Evolutionary conservation across 2,797 vertebrate genomes (phyloP).

Genomic region (Falco novaeseelandiae): DNA sequence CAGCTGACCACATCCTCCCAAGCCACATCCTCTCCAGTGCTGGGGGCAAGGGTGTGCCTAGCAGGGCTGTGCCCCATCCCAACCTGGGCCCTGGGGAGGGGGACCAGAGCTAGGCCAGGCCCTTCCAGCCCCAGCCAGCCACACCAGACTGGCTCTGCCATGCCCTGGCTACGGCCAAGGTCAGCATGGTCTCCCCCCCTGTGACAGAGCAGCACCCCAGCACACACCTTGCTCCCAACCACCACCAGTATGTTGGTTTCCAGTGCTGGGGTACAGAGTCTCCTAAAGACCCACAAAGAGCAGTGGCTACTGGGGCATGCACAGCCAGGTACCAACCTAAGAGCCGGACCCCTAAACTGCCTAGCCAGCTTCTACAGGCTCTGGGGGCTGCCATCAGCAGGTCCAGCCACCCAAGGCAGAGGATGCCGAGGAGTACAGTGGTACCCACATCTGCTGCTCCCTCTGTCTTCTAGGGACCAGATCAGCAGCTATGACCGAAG

Average conservation of each 20-base stretch:
- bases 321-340: not conserved
- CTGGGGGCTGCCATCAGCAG: not conserved
- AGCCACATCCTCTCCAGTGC: not conserved
- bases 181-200: not conserved
- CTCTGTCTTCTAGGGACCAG: not conserved
- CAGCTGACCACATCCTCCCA: not conserved
- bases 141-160: not conserved
- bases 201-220: not conserved
- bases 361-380: not conserved
- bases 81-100: not conserved
- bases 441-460: not conserved
- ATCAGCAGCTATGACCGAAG: not conserved
- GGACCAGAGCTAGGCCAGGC: not conserved
- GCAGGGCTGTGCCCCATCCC: not conserved
- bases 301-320: accelerated
- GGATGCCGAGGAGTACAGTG: not conserved
- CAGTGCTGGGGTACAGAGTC: not conserved
- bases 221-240: not conserved
- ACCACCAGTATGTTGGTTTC: not conserved
- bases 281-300: not conserved
- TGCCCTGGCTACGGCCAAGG: not conserved
- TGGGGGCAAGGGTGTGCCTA: not conserved
- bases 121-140: not conserved
- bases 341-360: not conserved
- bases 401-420: not conserved